phyloP scores from a whole-genome alignment of 1,140 invertebrate species.

The Plectrocnemia conspersa region DNA sequence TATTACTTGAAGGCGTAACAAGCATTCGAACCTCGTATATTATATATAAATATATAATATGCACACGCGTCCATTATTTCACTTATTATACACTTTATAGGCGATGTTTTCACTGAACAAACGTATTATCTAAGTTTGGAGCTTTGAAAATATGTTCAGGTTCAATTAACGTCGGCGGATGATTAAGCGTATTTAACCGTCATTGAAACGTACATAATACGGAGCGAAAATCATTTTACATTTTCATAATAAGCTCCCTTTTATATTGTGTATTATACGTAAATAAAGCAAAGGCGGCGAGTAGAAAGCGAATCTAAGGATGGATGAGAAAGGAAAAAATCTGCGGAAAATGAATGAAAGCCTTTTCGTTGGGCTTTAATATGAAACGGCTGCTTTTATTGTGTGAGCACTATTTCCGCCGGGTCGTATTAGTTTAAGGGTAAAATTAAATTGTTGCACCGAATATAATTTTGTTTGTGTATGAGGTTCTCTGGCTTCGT shows the following conservation, averaged over 20 bases:
- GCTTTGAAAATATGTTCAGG: not conserved
- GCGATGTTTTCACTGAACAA: not conserved
- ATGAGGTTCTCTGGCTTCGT: too few species aligned
- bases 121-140: not conserved
- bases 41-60: not conserved
- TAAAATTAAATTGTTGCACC: too few species aligned
- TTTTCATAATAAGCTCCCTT: slow-evolving; percentile 21
- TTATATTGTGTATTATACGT: slow-evolving; percentile 13
- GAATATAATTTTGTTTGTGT: too few species aligned
- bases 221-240: slow-evolving; percentile 15
- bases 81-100: not conserved
- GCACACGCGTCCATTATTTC: not conserved
- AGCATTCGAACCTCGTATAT: not conserved
- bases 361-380: too few species aligned
- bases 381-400: too few species aligned
- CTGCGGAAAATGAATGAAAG: slow-evolving; percentile 17
- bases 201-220: slow-evolving; percentile 10
- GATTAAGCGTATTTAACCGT: slow-evolving; percentile 12
- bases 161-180: slow-evolving; percentile 11
- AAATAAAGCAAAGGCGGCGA: slow-evolving; percentile 1
- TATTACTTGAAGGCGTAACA: not conserved
- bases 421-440: too few species aligned
- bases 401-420: too few species aligned
- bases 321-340: slow-evolving; percentile 14
- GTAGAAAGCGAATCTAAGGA: slow-evolving; percentile 8